Evolutionary conservation across 1,140 invertebrate species (phyloP), one percentile per base, ranked within the genome.

Genomic region (Caerostris darwini): DNA sequence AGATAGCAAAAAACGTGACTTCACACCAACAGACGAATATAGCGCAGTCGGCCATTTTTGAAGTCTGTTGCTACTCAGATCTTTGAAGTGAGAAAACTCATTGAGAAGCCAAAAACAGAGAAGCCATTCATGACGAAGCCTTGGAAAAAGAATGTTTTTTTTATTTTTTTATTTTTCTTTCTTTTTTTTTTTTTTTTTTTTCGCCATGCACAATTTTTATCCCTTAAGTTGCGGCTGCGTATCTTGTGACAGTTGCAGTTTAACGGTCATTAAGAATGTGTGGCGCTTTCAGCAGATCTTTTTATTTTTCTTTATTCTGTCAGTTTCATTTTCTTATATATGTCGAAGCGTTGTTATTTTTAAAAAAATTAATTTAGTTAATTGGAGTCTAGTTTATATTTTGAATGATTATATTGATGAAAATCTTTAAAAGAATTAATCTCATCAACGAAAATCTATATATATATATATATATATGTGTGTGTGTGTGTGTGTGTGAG

Each of bases 181-280:
- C n/a, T 53, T 58, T 71, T 53, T 56, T 58, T 88, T 7, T 77
- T 87, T 93, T 93, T 88, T 67, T 86, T 54, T 14, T 5, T 69
- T 77, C 54, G 58, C 14, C 54, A 8, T 82, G 81, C 7, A n/a
- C 64, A 90, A 71, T 90, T 81, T 81, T 90, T 91, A 59, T 91
- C 69, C 59, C 69, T 90, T 56, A 85, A 92, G 77, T 81, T 67
- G 54, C 61, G 56, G 64, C 67, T 53, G 34, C 85, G 86, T 94
- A 94, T 94, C 71, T 82, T 77, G 67, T 94, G 92, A 94, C 92
- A 94, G 92, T 88, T 94, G 86, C 92, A 94, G 92, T 94, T 94
- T 94, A 94, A 89, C 92, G 92, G 69, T 59, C 92, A 94, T 94
- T 94, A 94, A 94, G 85, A 64, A 94, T 94, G 92, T 94, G 92